Evolutionary conservation across 2,797 vertebrate species (phyloP), one percentile per base, ranked within the genome.

Genomic region (Kryptolebias ocellatus): DNA sequence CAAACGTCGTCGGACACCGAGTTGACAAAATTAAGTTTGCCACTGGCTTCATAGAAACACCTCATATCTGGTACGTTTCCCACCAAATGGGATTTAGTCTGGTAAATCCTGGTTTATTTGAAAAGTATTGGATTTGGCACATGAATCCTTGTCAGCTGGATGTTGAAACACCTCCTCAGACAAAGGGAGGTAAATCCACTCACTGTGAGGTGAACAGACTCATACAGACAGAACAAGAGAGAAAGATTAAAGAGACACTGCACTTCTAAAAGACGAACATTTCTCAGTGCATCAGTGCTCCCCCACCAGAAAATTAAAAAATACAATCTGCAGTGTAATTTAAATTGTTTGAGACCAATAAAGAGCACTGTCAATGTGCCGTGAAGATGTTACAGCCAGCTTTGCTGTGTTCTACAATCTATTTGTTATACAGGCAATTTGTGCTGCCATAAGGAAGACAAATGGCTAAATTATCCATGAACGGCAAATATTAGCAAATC

Each of bases 101-200:
- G n/a, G 49, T 60, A 90, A 88, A 91, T 91, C 87, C 85, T 60
- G 62, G 65, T 89, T 90, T 87, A 87, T 81, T 87, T 88, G 65
- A 79, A 85, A 85, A 72, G 73, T 85, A 86, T 74, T 89, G 82
- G 85, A 90, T 88, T 89, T 79, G 75, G 68, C 71, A 79, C 78
- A 79, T 81, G 74, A 84, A 83, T 88, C 78, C 70, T 63, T 81
- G 82, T 85, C 79, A 79, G 79, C 67, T 67, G 67, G 76, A 84
- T 82, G 83, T 87, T 76, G 85, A 86, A 86, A 86, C 53, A 50
- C 29, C 51, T 68, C 72, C 59, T 76, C 61, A 85, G 79, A 90
- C 78, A 89, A 84, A 64, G 53, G 59, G 62, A 68, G 71, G 65
- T 67, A 81, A 90, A 91, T 83, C 76, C 76, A 82, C 50, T 76